phyloP scores from a whole-genome alignment of 2,797 vertebrate species.

The Babyrousa celebensis region DNA sequence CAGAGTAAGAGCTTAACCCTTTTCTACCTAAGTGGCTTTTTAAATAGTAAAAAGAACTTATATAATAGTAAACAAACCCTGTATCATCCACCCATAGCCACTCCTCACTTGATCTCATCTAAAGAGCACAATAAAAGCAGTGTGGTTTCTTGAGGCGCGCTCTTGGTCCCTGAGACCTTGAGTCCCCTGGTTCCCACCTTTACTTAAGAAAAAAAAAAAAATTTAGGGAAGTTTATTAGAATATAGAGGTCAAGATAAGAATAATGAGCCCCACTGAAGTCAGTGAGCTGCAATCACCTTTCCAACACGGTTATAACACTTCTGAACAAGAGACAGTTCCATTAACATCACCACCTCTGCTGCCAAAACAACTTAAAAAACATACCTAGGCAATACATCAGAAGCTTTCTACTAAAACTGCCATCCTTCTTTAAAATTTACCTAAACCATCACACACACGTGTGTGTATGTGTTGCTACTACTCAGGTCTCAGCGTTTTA shows the following conservation, averaged over 20 bases:
- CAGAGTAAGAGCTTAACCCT: no score
- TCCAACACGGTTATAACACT: background rate
- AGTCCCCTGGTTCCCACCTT: no score
- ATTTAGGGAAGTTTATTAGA: background rate
- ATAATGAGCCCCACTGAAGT: background rate
- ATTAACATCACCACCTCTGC: background rate
- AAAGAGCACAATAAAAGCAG: no score
- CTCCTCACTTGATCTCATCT: no score
- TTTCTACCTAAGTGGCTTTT: no score
- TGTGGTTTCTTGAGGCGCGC: no score
- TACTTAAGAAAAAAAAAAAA: no score
- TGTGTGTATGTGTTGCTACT: background rate
- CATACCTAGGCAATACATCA: background rate
- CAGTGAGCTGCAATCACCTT: background rate
- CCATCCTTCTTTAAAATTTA: background rate
- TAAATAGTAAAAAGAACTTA: no score
- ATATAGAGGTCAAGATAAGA: background rate
- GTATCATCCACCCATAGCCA: no score
- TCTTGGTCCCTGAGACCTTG: no score
- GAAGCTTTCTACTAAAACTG: slow-evolving; percentile 34
- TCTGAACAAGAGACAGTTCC: background rate
- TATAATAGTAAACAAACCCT: no score
- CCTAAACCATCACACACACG: background rate
- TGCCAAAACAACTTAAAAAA: slow-evolving; percentile 47
- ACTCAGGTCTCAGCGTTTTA: background rate